These are phyloP conservation scores for Drosophila littoralis DNA, from an alignment of 1,140 invertebrate species.

Conservation along the genomic window DNA sequence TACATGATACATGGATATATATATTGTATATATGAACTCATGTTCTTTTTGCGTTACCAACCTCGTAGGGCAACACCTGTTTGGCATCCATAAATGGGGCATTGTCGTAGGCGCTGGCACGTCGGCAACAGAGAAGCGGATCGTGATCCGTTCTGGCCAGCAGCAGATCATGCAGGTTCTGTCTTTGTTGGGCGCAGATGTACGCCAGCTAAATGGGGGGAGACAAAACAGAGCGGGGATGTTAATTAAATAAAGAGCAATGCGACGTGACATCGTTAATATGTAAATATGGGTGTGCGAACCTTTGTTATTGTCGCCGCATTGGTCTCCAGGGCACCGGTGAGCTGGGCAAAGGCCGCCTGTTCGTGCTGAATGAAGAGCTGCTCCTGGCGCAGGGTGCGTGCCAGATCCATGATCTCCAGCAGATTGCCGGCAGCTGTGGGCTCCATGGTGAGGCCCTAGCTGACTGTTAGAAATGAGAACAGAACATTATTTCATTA, in stretches of 20 bases:
- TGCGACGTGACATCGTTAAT: conserved; percentile 27
- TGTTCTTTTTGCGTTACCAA: conserved; percentile 67
- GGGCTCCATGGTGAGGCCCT: conserved; percentile 71
- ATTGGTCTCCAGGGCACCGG: conserved; percentile 67
- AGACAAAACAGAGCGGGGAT: background rate
- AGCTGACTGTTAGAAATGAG: background rate
- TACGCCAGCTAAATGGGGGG: conserved; percentile 89
- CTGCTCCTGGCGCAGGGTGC: conserved; percentile 82
- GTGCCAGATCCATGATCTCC: conserved; percentile 84
- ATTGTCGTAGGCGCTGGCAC: conserved; percentile 91
- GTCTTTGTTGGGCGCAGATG: conserved; percentile 94
- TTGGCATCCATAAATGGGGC: conserved; percentile 95
- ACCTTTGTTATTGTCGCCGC: conserved; percentile 82
- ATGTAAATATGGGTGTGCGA: background rate
- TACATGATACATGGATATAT: conserved; percentile 1
- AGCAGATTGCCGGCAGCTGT: conserved; percentile 80
- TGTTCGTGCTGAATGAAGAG: conserved; percentile 83
- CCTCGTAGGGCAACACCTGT: conserved; percentile 93
- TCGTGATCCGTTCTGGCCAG: conserved; percentile 90
- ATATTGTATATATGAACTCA: background rate
- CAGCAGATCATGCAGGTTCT: conserved; percentile 93
- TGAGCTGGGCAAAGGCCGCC: conserved; percentile 73
- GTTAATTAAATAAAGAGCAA: background rate
- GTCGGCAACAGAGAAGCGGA: conserved; percentile 90
- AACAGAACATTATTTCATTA: background rate